Conservation (phyloP, 2,797 vertebrate genomes). For the Paratrypauchen microcephalus region DNA sequence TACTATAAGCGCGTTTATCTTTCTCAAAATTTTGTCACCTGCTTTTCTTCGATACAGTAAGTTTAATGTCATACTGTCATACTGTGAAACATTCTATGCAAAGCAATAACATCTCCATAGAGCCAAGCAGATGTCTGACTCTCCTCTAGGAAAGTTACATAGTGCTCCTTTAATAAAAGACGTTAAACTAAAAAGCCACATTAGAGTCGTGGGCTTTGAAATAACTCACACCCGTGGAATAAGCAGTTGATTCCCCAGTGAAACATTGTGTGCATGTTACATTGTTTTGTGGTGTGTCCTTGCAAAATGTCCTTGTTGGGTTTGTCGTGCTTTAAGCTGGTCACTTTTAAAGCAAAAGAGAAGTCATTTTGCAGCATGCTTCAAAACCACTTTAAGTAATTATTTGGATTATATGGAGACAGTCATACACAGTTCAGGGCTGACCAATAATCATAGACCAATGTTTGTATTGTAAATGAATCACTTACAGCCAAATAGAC, state of each 20-base stretch:
- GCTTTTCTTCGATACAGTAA: too few species aligned
- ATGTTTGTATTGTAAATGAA: neutral
- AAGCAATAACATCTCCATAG: too few species aligned
- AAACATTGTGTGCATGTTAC: neutral
- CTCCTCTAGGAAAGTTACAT: too few species aligned
- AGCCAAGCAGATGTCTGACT: too few species aligned
- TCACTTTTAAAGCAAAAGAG: neutral
- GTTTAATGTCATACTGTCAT: too few species aligned
- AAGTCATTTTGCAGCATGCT: neutral
- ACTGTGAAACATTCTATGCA: too few species aligned
- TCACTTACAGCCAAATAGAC: neutral
- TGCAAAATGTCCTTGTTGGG: slow-evolving; percentile 6
- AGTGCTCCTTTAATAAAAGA: neutral
- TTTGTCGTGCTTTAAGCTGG: slow-evolving; percentile 1
- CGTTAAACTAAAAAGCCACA: neutral
- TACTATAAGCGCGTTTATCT: too few species aligned
- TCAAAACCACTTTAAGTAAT: neutral
- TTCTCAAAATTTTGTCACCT: too few species aligned
- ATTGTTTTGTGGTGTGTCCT: slow-evolving; percentile 10
- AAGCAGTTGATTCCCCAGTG: neutral
- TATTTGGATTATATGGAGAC: too few species aligned
- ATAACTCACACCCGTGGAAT: neutral
- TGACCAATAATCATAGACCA: neutral
- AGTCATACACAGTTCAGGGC: neutral
- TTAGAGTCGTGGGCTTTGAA: neutral